Evolutionary conservation across 1,140 invertebrate species (phyloP).

Genomic region (Arion vulgaris): DNA sequence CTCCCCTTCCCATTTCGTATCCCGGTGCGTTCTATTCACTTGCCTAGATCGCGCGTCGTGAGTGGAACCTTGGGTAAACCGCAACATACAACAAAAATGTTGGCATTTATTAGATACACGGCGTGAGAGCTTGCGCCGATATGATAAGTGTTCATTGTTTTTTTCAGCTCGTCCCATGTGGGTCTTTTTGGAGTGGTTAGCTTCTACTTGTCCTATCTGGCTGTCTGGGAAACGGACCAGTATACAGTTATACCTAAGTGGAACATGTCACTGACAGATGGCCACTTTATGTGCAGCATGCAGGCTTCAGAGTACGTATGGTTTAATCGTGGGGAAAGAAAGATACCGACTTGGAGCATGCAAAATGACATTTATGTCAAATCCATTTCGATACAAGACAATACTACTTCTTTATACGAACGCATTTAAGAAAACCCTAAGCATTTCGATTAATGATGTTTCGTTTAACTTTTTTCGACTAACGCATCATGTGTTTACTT

Average conservation of each 20-base stretch:
- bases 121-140: neutral
- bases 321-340: neutral
- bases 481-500: no score
- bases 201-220: neutral
- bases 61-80: no score
- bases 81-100: neutral
- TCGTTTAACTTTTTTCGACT: no score
- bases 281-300: no score
- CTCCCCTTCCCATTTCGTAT: no score
- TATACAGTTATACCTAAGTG: neutral
- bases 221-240: neutral
- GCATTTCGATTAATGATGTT: no score
- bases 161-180: conserved; percentile 1
- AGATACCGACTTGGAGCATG: neutral
- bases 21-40: no score
- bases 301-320: neutral
- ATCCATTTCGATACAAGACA: no score
- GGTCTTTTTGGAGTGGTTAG: neutral
- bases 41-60: no score
- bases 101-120: neutral
- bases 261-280: neutral
- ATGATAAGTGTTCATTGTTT: conserved; percentile 22
- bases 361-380: neutral
- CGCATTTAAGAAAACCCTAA: no score
- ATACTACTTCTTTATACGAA: no score